These are phyloP conservation scores for Buathra laborator DNA, from an alignment of 2,888 invertebrate species.

Conservation along the genomic window DNA sequence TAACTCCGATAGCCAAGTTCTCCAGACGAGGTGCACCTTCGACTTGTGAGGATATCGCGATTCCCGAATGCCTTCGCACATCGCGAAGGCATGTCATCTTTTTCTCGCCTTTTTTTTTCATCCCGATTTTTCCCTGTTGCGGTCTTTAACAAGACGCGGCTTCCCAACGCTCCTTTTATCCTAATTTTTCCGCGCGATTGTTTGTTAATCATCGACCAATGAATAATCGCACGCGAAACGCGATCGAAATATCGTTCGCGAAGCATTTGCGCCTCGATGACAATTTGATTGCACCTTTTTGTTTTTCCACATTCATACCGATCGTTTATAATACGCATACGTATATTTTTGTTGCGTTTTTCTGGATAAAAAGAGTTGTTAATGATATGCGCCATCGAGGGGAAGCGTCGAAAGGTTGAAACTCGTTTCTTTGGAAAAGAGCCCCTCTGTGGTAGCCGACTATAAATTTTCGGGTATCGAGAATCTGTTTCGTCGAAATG, in stretches of 20 bases:
- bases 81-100: not conserved
- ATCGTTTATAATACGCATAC: not conserved
- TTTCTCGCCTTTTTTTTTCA: not conserved
- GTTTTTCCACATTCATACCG: not conserved
- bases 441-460: not conserved
- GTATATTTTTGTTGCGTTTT: not conserved
- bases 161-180: not conserved
- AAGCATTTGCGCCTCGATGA: not conserved
- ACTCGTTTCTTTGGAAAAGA: slow-evolving; percentile 16
- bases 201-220: not conserved
- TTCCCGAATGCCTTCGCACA: slow-evolving; percentile 3
- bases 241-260: not conserved
- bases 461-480: slow-evolving; percentile 48
- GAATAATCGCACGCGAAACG: not conserved
- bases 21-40: slow-evolving; percentile 7
- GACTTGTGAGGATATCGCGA: not conserved
- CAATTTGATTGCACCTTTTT: slow-evolving; percentile 25
- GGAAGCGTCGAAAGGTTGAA: slow-evolving; percentile 11
- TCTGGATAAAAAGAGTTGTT: not conserved
- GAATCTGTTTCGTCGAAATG: slow-evolving; percentile 37
- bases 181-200: not conserved
- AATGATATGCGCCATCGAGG: slow-evolving; percentile 3
- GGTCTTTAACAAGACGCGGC: too few relatives aligned
- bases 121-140: too few relatives aligned
- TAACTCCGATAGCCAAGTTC: slow-evolving; percentile 45